Base-by-base conservation (phyloP, 2,797 vertebrate species). In the Coracias cyanogaster region DNA sequence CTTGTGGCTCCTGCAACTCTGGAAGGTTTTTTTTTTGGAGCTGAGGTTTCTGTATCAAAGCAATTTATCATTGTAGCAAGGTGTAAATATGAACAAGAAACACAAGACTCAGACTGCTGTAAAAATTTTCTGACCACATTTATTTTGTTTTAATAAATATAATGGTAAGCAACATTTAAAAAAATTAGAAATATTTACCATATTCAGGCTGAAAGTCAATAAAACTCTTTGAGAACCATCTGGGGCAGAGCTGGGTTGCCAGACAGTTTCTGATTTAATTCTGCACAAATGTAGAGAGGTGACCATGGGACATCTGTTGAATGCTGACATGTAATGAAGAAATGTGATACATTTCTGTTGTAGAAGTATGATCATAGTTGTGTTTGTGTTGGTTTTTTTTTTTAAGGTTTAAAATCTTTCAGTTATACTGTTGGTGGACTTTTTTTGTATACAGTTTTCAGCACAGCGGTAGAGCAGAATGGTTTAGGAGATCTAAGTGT, bases 1-100 rank as follows among this genome's bases (percentile, higher is more conserved):
- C 97, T 96, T 78, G 61, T 96, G 97, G 88, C 39, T 81, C 37
- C 12, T 77, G 33, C 54, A 57, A 8, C 33, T 88, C 18, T 4
- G 4, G 6, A 48, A 71, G 43, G 18, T 4, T 20, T 61, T 45
- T 61, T 45, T 48, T n/a, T 14, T 29, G 51, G 21, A 21, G 15
- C 4, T 48, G 29, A 61, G 12, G 4, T 19, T 93, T 73, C 61
- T 20, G 1, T 52, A 43, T 35, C 3, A 16, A 20, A 73, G 6
- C 17, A 45, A 13, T 64, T 70, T 35, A 18, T 80, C 7, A 2
- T 58, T 86, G n/a, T 45, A 52, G 26, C 26, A 55, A 66, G 69
- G 16, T 16, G 13, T 41, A 54, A 82, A 20, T 72, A 21, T 21
- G 10, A 88, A 20, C 19, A 46, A 15, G 22, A 58, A 76, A 37